These are phyloP conservation scores for Lytechinus pictus DNA, from an alignment of 35 echinoderm and acorn worm genomes.

Conservation along the genomic window DNA sequence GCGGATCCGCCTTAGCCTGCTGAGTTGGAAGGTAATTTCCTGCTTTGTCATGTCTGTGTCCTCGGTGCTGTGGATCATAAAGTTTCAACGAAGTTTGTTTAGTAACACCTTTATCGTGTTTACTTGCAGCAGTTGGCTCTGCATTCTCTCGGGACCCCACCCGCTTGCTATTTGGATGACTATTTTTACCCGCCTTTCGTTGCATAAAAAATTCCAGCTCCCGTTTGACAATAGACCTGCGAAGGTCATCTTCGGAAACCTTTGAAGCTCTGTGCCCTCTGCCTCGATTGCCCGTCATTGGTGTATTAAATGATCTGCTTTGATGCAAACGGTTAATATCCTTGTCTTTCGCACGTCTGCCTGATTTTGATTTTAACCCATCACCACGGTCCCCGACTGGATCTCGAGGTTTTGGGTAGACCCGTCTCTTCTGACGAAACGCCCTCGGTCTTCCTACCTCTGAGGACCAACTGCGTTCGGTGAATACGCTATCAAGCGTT, in stretches of 20 bases:
- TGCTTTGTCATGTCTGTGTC: not conserved
- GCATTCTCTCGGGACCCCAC: not conserved
- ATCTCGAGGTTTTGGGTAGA: not conserved
- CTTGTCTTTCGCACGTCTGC: not conserved
- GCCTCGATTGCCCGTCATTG: not conserved
- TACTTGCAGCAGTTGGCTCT: not conserved
- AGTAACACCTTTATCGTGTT: not conserved
- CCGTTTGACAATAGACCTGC: not conserved
- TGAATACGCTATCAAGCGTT: slow-evolving; percentile 11
- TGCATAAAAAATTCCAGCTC: not conserved
- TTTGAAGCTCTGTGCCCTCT: not conserved
- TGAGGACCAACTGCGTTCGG: slow-evolving; percentile 1
- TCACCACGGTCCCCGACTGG: slow-evolving; percentile 2
- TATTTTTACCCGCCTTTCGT: not conserved
- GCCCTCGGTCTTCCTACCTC: not conserved
- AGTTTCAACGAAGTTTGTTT: not conserved
- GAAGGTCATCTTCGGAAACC: not conserved
- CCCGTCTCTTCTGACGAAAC: not conserved
- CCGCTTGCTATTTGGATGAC: not conserved
- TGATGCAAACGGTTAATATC: not conserved
- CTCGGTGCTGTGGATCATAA: not conserved
- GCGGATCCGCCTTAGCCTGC: not conserved
- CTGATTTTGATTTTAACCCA: not conserved
- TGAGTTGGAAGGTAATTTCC: not conserved
- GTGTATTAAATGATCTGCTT: not conserved